Conservation (phyloP, 2,113 vertebrate genomes). For the Callipepla californica region DNA sequence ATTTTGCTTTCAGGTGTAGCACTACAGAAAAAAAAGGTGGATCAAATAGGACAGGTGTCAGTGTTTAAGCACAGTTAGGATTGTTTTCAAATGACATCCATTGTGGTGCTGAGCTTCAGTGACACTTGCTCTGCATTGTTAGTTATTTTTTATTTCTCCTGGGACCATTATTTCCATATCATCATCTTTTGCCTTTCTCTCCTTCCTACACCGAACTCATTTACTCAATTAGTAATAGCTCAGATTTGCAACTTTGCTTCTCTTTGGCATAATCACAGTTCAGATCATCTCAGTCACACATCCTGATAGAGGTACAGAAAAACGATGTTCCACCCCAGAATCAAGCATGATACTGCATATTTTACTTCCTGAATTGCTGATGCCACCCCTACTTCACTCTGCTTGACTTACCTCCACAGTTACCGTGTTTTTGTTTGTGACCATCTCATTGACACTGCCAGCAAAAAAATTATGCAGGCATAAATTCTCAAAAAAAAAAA, state of each 20-base stretch:
- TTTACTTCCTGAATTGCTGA: neutral
- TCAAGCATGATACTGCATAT: neutral
- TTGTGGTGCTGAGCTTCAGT: neutral
- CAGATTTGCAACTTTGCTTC: neutral
- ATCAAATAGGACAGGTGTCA: neutral
- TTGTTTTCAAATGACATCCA: accelerated
- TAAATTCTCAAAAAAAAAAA: too few species aligned
- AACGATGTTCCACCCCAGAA: accelerated
- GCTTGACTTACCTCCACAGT: neutral
- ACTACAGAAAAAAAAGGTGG: neutral
- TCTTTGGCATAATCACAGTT: neutral
- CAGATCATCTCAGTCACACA: neutral
- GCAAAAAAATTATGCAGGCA: neutral
- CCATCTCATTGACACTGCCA: neutral
- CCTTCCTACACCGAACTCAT: neutral
- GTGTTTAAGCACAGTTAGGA: neutral
- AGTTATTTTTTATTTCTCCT: neutral
- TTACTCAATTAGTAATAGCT: neutral
- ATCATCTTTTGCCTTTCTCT: accelerated
- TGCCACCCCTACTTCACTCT: neutral
- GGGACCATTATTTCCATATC: neutral
- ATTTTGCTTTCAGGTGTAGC: neutral
- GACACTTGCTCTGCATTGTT: neutral
- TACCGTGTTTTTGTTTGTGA: neutral
- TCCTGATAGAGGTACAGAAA: neutral